phyloP scores from a whole-genome alignment of 2,797 vertebrate genomes.

The Pantherophis vulpinus region DNA sequence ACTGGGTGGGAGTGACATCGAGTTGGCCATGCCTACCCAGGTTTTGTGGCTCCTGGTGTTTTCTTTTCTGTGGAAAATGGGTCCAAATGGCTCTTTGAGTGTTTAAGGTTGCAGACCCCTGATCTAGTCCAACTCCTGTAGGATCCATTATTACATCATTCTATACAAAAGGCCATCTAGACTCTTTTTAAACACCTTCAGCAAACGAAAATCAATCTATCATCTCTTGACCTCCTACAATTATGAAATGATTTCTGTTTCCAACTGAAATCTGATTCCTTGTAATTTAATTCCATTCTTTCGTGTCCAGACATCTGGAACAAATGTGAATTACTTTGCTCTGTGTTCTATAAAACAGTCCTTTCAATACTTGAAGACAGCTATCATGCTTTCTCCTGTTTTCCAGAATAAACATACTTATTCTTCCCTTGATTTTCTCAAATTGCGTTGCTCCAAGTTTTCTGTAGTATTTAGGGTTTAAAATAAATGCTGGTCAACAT shows the following conservation, averaged over 20 bases:
- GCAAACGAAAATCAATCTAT: background rate
- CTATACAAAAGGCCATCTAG: background rate
- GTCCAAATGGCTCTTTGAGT: too few species aligned
- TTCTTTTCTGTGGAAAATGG: too few species aligned
- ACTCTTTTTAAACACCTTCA: background rate
- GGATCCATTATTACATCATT: background rate
- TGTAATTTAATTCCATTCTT: background rate
- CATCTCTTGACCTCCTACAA: background rate
- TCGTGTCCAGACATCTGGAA: background rate
- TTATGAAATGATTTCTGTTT: background rate
- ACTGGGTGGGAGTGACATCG: too few species aligned
- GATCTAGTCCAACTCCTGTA: background rate
- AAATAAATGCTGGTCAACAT: background rate
- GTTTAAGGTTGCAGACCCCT: too few species aligned
- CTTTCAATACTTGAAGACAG: background rate
- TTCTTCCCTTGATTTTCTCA: background rate
- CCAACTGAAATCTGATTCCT: background rate
- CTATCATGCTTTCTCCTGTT: background rate
- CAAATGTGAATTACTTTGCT: background rate
- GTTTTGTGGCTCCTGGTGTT: too few species aligned
- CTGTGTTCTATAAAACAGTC: background rate
- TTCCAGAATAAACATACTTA: background rate
- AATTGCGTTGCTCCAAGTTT: background rate
- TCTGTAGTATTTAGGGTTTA: background rate
- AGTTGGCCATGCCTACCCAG: too few species aligned